Percentiles rank a stretch among this genome's conserved stretches.
phyloP scores from a whole-genome alignment of 2,113 vertebrate species.

The Ondatra zibethicus region DNA sequence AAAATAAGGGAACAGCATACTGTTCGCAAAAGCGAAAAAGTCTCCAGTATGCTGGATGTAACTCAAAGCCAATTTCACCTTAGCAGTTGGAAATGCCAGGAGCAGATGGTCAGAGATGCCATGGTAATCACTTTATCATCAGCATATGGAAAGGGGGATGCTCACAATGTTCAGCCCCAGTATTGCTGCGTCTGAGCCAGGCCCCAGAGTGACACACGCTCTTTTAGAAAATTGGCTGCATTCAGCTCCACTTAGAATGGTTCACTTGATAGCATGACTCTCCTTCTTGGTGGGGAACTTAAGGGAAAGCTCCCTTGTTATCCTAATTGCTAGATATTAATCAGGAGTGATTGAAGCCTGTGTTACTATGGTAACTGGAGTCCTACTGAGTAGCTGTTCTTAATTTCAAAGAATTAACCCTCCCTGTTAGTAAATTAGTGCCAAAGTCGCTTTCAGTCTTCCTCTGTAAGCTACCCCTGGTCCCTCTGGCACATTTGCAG shows the following conservation, averaged over 20 bases:
- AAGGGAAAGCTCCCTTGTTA: conserved; percentile 72
- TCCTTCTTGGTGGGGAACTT: conserved; percentile 57
- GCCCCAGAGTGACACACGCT: conserved; percentile 45
- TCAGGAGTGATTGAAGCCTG: conserved; percentile 81
- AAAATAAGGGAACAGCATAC: conserved; percentile 55
- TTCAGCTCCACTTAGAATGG: conserved; percentile 63
- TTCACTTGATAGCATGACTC: conserved; percentile 63
- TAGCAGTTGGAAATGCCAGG: conserved; percentile 53
- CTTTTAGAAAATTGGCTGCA: conserved; percentile 70
- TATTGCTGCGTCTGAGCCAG: conserved; percentile 40
- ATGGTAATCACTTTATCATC: conserved; percentile 61
- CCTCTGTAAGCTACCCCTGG: neutral
- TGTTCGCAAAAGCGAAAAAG: neutral
- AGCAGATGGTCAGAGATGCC: conserved; percentile 76
- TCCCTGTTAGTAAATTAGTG: conserved; percentile 42
- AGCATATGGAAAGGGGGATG: conserved; percentile 50
- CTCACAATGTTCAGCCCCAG: neutral
- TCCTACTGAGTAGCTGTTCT: conserved; percentile 62
- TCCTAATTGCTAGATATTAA: conserved; percentile 85
- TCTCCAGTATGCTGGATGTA: conserved; percentile 7
- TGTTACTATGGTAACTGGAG: conserved; percentile 84
- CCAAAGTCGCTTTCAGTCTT: neutral
- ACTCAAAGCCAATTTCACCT: conserved; percentile 73
- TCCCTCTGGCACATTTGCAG: neutral
- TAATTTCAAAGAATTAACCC: conserved; percentile 62